Evolutionary conservation across 2,113 vertebrate species (phyloP), one percentile per base, ranked within the genome.

Genomic region (Mus musculus): DNA sequence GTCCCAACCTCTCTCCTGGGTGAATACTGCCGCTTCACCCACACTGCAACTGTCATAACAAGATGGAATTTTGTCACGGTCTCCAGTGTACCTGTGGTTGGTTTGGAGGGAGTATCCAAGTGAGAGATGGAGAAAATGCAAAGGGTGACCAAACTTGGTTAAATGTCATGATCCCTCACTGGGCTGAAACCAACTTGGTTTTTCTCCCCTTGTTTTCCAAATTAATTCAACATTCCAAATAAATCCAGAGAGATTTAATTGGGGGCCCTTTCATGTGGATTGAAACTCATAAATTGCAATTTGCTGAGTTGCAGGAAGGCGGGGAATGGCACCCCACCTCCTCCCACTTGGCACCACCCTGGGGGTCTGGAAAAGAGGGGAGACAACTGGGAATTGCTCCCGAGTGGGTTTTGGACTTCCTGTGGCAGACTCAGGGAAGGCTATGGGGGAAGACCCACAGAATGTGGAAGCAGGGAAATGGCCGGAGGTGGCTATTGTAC

Each of bases 261-360:
- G 88, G 92, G 86, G 91, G 39, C 52, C 28, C 94, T 97, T 97
- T 97, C 97, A 97, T 97, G 97, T 97, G 97, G 95, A 96, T 89
- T 93, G 71, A 94, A 96, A 97, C 93, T 96, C 96, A 97, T 97
- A 97, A 98, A 98, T 95, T 94, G 94, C 95, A 96, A 91, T 96
- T 97, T 98, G 96, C 97, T 97, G 97, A 97, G 96, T 95, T 96
- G 97, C 96, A 97, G 91, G 89, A 98, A 94, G 89, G 96, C 63
- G 3, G 82, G 93, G 96, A 94, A 88, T 72, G 87, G 91, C 0
- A 2, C 49, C 77, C 96, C 69, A 81, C 89, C 89, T 96, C 95
- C 97, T 80, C 89, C 96, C 88, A 65, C 86, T 91, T 69, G 92
- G 96, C 96, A 95, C 61, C 42, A 82, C 86, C 93, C 92, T 49